Evolutionary conservation across 1,140 invertebrate species (phyloP), one percentile per base, ranked within the genome.

Genomic region (Drosophila oshimai): DNA sequence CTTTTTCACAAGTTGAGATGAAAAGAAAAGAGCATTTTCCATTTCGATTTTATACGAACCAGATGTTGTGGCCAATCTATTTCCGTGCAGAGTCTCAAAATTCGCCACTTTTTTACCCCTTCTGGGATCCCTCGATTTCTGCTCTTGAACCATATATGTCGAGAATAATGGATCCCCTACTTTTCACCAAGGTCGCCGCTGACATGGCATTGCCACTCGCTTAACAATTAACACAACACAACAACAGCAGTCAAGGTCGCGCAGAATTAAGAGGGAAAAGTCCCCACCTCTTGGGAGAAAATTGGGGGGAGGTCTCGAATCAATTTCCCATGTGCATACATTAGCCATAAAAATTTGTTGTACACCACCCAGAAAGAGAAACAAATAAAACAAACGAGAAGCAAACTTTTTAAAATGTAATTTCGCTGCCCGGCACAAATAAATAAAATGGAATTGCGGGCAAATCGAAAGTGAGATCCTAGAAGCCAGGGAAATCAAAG

Each of bases 331-430:
- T 55, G 69, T 61, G 76, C 86, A 89, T 89, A 89, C 79, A 89
- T 89, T 89, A 74, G 76, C 69, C 70, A 80, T 89, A 78, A 87
- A 87, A 62, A 65, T 73, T 58, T 58, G 75, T 55, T 62, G 41
- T 50, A 50, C 44, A 41, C 39, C 31, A 13, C n/a, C n/a, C 44
- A 17, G 17, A 26, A 74, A 45, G 20, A 50, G 47, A 54, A 54
- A 37, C 29, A 51, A 72, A 74, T 74, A 69, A 74, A 71, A 73
- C 49, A 65, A 73, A 79, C 54, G 68, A 79, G 37, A 70, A 37
- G 39, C 31, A 73, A 84, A 84, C 65, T 87, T 81, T 87, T 80
- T 81, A 81, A 87, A 87, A 81, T 87, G 76, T 87, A 87, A 86
- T 87, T 86, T 87, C 37, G 28, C 17, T 36, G 44, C 33, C 62